Evolutionary conservation across 2,888 invertebrate species (phyloP), one percentile per base, ranked within the genome.

Genomic region (Amiota minor): DNA sequence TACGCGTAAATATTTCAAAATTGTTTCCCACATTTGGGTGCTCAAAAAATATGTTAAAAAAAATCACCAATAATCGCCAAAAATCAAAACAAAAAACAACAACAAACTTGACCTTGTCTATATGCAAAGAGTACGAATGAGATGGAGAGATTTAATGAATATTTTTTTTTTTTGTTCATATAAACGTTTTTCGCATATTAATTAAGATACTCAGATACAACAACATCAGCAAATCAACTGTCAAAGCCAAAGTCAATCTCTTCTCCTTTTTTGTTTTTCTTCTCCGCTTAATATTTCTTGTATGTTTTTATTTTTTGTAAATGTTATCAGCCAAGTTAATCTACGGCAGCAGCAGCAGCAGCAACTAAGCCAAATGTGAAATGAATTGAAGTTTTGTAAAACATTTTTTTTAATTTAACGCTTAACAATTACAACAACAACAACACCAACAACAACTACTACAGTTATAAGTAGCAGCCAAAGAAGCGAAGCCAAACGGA

Each of bases 131-230:
- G 50, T 16, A 18, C 16, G 11, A 59, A 59, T 16, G 11, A 59
- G 11, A 59, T 35, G 35, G 35, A 35, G 6, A 16, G 9, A 20
- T 8, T 59, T 59, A 9, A 18, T 35, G 35, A 35, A 4, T 9
- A 62, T 18, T 61, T 56, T 67, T 47, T 55, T 59, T 56, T 70
- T 72, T 47, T 61, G 50, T 47, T 75, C 75, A 76, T 79, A 78
- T 76, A 80, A 77, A 87, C 87, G 88, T 77, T 85, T 87, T 86
- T 85, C 87, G 88, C 88, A 88, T 88, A 87, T 86, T 83, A 88
- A 88, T 88, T 87, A 80, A 83, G 80, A 53, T 14, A 35, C 35
- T 35, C 35, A 74, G 70, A 72, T 73, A 23, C 74, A 75, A 70
- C 61, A 73, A 55, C 18, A 74, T 70, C 47, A 70, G 78, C 83